Base-by-base conservation (phyloP, 2,797 vertebrate species). In the Phoeniculus purpureus region DNA sequence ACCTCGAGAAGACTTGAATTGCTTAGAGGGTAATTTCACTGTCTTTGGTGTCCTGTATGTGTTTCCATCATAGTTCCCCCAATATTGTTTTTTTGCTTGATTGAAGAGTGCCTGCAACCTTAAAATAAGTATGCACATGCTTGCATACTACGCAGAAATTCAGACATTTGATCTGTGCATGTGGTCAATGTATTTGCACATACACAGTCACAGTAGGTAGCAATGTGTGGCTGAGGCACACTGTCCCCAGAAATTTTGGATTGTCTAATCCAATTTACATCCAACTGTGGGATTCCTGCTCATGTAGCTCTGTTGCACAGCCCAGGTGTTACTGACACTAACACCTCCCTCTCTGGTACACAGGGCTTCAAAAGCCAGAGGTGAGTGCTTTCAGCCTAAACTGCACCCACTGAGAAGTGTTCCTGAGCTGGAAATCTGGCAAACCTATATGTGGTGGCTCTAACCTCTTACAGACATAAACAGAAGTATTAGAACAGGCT, bases 11-110 rank as follows among this genome's bases (percentile, higher is more conserved):
- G 74, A 62, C 40, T 70, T 47, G 17, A 83, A 81, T 85, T 89
- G 50, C 90, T 83, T 60, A 67, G 50, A 85, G 59, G 29, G 74
- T 75, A 87, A 89, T 95, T 95, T 94, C 58, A 25, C 56, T 77
- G 43, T 85, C 72, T 94, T 73, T 58, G 70, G 88, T 31, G 81
- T 48, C 34, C 55, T 31, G 22, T 43, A 62, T 6, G 8, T 68
- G 5, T 58, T 81, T 83, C 61, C 25, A 17, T 79, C 27, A 27
- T 32, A 29, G 22, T 56, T 82, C 19, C 81, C 32, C 48, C 70
- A 77, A 6, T 66, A 74, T 22, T 92, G 25, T 2, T 15, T 92
- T 91, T 43, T 40, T 56, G 9, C 55, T 68, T 81, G 43, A 82
- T 85, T 89, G 72, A 83, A 75, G 51, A 59, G 18, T 34, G 29